Conservation (phyloP, 2,113 vertebrate species). For the Meriones unguiculatus region DNA sequence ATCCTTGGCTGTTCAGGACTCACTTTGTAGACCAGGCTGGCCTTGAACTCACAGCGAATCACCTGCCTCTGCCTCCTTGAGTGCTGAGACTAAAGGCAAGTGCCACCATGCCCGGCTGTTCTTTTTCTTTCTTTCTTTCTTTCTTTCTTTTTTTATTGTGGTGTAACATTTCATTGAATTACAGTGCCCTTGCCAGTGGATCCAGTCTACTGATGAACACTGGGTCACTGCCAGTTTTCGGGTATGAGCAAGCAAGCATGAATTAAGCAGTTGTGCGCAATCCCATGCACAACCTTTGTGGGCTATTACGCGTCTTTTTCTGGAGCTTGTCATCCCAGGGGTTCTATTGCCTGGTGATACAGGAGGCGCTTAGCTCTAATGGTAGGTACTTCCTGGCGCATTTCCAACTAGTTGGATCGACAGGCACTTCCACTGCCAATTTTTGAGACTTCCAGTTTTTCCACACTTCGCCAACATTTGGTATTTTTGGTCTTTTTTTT, state of each 20-base stretch:
- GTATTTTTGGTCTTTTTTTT: slow-evolving; percentile 27
- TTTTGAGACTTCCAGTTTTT: neutral
- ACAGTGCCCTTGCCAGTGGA: neutral
- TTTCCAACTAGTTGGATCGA: neutral
- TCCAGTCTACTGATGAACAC: neutral
- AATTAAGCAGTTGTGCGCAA: neutral
- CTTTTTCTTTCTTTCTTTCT: neutral
- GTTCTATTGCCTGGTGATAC: neutral
- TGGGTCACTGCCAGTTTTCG: neutral
- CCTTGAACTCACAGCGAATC: too few relatives aligned
- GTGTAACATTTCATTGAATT: neutral
- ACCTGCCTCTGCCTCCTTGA: too few relatives aligned
- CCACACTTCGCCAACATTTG: neutral
- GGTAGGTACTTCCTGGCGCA: neutral
- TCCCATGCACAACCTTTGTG: neutral
- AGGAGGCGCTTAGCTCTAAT: neutral
- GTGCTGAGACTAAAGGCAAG: too few relatives aligned
- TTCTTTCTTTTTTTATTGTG: neutral
- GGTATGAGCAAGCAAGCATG: neutral
- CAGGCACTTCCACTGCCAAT: neutral
- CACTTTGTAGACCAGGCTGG: too few relatives aligned
- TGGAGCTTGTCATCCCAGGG: neutral
- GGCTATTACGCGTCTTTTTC: neutral
- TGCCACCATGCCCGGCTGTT: too few relatives aligned
- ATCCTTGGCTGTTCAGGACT: too few relatives aligned